Evolutionary conservation across 2,797 vertebrate genomes (phyloP), one percentile per base, ranked within the genome.

Genomic region (Bradypus variegatus): DNA sequence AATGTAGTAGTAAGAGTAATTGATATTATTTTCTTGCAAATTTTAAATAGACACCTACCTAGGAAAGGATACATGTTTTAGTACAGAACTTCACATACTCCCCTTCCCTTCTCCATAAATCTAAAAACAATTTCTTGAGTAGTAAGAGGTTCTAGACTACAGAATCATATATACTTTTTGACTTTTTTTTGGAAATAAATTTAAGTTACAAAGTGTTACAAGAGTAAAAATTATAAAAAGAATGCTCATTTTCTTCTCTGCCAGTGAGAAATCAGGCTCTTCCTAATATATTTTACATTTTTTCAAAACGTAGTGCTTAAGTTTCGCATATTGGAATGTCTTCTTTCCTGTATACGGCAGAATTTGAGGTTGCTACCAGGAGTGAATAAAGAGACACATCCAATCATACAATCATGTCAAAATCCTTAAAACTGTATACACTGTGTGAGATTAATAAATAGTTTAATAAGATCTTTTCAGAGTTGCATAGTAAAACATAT

Each of bases 391-490:
- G 16, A 95, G 50, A 18, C 41, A 12, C 8, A 19, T 73, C 36
- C 83, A 94, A 92, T 6, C 55, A 84, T 88, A 83, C 83, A 93
- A 96, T 87, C 80, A 60, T 62, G 95, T 95, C 94, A 78, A 94
- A 96, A 95, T 41, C 67, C 94, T 96, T 93, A 95, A 96, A 96
- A 95, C 65, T 93, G 15, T 29, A 93, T 93, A 92, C 94, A 85
- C 45, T 85, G 88, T 89, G 89, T 38, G 53, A 93, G 91, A 79
- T 86, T 36, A 58, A 18, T 94, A 95, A 85, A 31, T 67, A 12
- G 88, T 93, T 90, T 95, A 90, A 94, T 95, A 94, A 60, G 10
- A 60, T 11, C 10, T n/a, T 38, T 79, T 89, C 38, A 55, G 38
- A 19, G 21, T 79, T 70, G 38, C 65, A 21, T 70, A 80, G 29